Evolutionary conservation across 2,888 invertebrate genomes (phyloP), one percentile per base, ranked within the genome.

Genomic region (Ichneumoninae sp.): DNA sequence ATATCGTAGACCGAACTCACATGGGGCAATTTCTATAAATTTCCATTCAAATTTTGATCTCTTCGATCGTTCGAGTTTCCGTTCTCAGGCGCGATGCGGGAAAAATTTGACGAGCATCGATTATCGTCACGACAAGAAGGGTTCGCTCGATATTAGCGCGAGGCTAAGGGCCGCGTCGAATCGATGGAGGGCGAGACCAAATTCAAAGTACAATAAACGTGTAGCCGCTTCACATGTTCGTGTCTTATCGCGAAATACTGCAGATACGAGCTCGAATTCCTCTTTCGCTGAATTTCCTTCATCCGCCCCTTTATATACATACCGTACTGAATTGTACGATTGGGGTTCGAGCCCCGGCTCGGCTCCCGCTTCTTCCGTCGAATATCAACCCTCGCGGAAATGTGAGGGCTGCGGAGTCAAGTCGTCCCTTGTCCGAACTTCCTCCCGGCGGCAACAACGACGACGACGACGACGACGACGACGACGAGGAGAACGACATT

Each of bases 401-500:
- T 82, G 80, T 74, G 82, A 82, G 85, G 79, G 80, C 72, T 80
- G 85, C 80, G 71, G 71, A 71, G 69, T 80, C 79, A 78, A 82
- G 76, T 77, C 80, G 80, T 50, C 76, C 66, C 83, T 83, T 80
- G 83, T 85, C 80, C 82, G 85, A 85, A 82, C 76, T 80, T 82
- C 72, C 80, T 82, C 79, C 72, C 82, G 52, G 47, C 75, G 69
- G 72, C 71, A 60, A 72, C 83, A 76, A 68, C 68, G 70, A 68
- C 78, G 72, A 72, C 71, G 54, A 71, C 57, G 57, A 57, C 57
- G 70, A 76, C 78, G 52, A 72, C 72, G 72, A 72, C 71, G 57
- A 71, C 57, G 57, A 57, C 57, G 54, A 72, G 82, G 70, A 76
- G 82, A 83, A 87, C 86, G 87, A 87, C 87, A 86, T 86, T 86